A percentile compares a stretch with the other conserved stretches of the same genome.
Conservation (phyloP, 2,888 invertebrate genomes). For the Charanyca ferruginea region DNA sequence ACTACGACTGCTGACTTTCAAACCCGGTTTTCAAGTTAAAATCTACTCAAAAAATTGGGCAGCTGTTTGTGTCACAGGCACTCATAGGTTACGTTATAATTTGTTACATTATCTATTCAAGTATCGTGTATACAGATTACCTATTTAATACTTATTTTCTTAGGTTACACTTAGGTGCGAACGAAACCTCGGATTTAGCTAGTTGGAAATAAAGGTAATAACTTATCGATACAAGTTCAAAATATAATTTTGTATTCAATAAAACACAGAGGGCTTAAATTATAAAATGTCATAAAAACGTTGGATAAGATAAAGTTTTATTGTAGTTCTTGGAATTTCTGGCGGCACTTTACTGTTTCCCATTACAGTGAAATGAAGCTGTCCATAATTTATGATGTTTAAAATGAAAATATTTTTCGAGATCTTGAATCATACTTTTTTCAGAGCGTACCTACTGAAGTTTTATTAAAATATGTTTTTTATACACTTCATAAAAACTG, state of each 20-base stretch:
- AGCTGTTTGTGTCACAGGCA: not conserved
- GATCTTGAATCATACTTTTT: conserved; percentile 38
- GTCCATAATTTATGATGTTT: conserved; percentile 70
- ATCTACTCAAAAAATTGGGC: not conserved
- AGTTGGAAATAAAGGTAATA: not conserved
- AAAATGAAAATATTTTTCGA: conserved; percentile 67
- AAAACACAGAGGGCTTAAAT: conserved; percentile 12
- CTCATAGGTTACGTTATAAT: not conserved
- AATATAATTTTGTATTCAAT: conserved; percentile 13
- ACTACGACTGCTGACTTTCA: too few relatives aligned
- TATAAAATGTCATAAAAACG: conserved; percentile 31
- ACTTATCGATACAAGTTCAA: not conserved
- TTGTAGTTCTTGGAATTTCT: conserved; percentile 63
- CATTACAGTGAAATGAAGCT: conserved; percentile 66
- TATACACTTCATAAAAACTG: conserved; percentile 27
- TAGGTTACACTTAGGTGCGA: not conserved
- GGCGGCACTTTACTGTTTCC: conserved; percentile 58
- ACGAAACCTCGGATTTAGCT: not conserved
- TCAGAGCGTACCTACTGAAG: conserved; percentile 16
- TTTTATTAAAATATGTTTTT: conserved; percentile 55
- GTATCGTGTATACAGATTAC: not conserved
- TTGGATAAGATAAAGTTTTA: conserved; percentile 49
- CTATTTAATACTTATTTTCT: not conserved
- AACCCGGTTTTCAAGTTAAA: not conserved
- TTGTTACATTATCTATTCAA: not conserved